Evolutionary conservation across 2,113 vertebrate species (phyloP).

Genomic region (Thalassarche chlororhynchos): DNA sequence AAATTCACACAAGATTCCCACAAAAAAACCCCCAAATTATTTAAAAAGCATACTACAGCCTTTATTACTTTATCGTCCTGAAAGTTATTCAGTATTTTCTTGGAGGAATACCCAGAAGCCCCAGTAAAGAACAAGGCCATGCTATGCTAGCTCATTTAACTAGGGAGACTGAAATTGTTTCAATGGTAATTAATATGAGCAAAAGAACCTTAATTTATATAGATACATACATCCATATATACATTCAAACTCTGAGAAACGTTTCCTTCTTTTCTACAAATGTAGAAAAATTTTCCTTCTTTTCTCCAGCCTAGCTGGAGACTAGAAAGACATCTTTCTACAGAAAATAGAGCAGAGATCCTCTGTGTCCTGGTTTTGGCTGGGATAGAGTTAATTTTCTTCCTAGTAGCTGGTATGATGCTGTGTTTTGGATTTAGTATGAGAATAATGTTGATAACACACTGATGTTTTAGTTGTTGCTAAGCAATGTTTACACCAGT

Average conservation of each 20-base stretch:
- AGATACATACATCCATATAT: not conserved
- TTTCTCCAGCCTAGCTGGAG: not conserved
- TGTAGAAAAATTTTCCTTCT: not conserved
- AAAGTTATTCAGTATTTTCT: not conserved
- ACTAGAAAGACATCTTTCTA: not conserved
- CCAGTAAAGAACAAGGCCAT: not conserved
- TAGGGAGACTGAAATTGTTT: not conserved
- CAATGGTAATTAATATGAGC: not conserved
- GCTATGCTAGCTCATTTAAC: not conserved
- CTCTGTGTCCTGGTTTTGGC: not conserved
- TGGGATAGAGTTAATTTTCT: too few species aligned
- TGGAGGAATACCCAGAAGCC: not conserved
- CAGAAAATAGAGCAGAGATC: not conserved
- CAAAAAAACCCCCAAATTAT: not conserved
- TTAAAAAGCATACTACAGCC: not conserved
- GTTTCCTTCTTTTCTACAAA: not conserved
- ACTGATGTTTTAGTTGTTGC: too few species aligned
- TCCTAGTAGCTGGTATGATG: too few species aligned
- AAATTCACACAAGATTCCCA: not conserved
- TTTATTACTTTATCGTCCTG: not conserved
- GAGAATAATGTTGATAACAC: too few species aligned
- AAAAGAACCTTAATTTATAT: not conserved
- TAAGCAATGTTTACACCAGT: too few species aligned
- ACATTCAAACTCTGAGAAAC: not conserved
- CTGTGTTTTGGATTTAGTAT: too few species aligned